A percentile compares a stretch with the other conserved stretches of the same genome.
phyloP scores from a whole-genome alignment of 2,113 vertebrate species.

The Erythrolamprus reginae region DNA sequence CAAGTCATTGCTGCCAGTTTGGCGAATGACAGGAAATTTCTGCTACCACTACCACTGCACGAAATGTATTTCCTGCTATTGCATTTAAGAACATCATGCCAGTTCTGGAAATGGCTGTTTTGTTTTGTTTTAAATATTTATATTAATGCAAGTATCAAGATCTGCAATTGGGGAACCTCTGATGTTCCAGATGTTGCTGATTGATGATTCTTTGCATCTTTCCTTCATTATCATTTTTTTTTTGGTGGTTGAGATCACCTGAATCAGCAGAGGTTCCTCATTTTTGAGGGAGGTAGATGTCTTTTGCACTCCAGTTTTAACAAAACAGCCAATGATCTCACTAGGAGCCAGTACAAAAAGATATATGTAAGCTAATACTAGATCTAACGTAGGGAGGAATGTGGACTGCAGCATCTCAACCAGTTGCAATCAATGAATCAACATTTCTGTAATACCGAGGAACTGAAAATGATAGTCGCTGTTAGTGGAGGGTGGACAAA shows the following conservation, averaged over 20 bases:
- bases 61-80: neutral
- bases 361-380: neutral
- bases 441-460: neutral
- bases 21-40: no score
- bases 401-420: neutral
- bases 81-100: neutral
- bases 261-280: neutral
- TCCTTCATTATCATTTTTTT: neutral
- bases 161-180: neutral
- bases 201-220: neutral
- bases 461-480: neutral
- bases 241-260: neutral
- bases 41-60: no score
- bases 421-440: conserved; percentile 20
- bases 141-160: neutral
- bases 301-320: neutral
- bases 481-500: neutral
- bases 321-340: neutral
- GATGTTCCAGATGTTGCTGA: neutral
- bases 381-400: neutral
- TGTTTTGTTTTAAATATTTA: neutral
- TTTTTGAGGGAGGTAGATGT: neutral
- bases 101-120: neutral
- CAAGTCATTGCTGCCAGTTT: no score
- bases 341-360: neutral